Percentiles rank a stretch among this genome's conserved stretches.
These are phyloP conservation scores for Xylota sylvarum DNA, from an alignment of 2,888 invertebrate species.

Conservation along the genomic window DNA sequence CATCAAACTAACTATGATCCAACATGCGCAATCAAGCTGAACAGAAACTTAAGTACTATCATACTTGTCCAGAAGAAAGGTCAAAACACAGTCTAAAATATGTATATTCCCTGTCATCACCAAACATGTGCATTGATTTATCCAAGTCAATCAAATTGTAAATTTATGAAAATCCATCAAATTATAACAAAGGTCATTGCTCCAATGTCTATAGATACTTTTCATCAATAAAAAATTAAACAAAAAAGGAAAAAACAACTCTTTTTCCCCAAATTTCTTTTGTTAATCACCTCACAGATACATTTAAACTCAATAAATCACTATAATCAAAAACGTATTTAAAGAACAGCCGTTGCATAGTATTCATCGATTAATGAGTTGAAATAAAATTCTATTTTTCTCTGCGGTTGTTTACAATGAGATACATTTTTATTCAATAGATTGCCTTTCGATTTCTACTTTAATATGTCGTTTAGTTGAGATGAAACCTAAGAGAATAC, in stretches of 20 bases:
- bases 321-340: not conserved
- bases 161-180: too few species aligned
- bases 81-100: too few species aligned
- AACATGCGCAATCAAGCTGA: too few species aligned
- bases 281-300: not conserved
- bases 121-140: too few species aligned
- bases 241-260: not conserved
- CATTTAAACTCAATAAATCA: not conserved
- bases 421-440: not conserved
- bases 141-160: too few species aligned
- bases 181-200: too few species aligned
- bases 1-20: too few species aligned
- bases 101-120: too few species aligned
- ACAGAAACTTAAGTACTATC: too few species aligned
- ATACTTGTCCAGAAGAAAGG: too few species aligned
- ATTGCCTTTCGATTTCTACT: slow-evolving; percentile 4
- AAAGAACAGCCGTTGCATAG: slow-evolving; percentile 9
- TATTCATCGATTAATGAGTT: not conserved
- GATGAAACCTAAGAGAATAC: not conserved
- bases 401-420: not conserved
- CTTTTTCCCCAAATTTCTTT: not conserved
- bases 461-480: not conserved
- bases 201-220: too few species aligned
- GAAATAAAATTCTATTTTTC: not conserved
- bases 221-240: too few species aligned